A percentile compares a stretch with the other conserved stretches of the same genome.
These are phyloP conservation scores for Tauraco hartlaubi DNA, from an alignment of 2,797 vertebrate genomes.

Conservation along the genomic window DNA sequence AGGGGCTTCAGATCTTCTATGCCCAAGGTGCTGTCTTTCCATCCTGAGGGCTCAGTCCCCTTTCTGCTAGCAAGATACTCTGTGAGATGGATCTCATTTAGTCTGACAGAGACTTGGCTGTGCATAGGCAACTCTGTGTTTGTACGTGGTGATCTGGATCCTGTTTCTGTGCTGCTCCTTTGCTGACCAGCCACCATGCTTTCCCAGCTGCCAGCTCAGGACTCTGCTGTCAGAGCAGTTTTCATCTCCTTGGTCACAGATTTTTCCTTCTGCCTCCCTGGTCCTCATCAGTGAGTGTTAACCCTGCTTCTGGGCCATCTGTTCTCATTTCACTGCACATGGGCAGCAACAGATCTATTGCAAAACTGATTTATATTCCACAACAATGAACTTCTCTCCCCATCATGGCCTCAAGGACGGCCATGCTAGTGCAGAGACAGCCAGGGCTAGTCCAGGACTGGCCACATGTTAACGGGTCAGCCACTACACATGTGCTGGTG, in stretches of 20 bases:
- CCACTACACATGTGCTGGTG: neutral
- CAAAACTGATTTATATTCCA: neutral
- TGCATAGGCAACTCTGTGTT: fast-evolving
- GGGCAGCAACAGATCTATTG: neutral
- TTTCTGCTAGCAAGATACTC: neutral
- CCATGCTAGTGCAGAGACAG: neutral
- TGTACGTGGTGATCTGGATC: fast-evolving
- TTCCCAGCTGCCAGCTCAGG: neutral
- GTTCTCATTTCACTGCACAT: fast-evolving
- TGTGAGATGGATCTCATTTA: neutral
- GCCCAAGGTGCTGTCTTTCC: neutral
- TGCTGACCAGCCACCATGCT: neutral
- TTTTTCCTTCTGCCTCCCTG: neutral
- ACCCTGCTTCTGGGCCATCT: neutral
- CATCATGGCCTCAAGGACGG: fast-evolving
- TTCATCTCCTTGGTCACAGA: neutral
- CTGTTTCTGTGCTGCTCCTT: neutral
- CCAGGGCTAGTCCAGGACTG: neutral
- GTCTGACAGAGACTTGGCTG: neutral
- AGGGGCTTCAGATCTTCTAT: neutral
- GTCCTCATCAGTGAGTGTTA: neutral
- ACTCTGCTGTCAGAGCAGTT: neutral
- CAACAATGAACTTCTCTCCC: neutral
- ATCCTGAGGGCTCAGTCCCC: neutral
- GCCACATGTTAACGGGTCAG: neutral